Evolutionary conservation across 2,888 invertebrate genomes (phyloP).

Genomic region (Diaprepes abbreviatus): DNA sequence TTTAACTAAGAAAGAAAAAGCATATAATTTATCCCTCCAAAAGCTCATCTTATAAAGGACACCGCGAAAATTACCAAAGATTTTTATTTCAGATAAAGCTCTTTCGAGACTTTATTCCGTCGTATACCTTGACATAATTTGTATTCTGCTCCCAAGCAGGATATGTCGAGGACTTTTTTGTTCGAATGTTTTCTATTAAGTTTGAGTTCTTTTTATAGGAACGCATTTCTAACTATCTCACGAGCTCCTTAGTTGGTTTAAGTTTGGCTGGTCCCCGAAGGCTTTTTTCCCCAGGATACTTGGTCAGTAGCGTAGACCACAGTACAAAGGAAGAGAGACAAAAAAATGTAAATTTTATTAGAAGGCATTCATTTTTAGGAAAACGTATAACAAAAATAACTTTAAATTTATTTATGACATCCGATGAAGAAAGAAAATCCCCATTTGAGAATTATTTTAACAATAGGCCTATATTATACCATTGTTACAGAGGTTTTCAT

Average conservation of each 20-base stretch:
- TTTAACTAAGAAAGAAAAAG: neutral
- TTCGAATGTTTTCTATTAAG: conserved; percentile 60
- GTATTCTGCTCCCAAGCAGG: conserved; percentile 59
- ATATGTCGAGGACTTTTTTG: conserved; percentile 62
- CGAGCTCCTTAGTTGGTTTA: conserved; percentile 58
- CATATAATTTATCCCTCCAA: conserved; percentile 2
- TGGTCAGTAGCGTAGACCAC: neutral
- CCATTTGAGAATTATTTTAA: no score
- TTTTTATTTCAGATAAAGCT: conserved; percentile 43
- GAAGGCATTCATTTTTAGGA: no score
- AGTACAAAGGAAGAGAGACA: no score
- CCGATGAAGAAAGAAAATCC: no score
- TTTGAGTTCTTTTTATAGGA: conserved; percentile 57
- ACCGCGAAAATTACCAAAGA: conserved; percentile 42
- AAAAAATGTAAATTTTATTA: no score
- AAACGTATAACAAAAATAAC: no score
- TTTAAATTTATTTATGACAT: no score
- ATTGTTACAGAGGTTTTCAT: no score
- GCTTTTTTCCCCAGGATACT: conserved; percentile 1
- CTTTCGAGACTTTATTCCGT: conserved; percentile 33
- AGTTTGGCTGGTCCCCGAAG: conserved; percentile 42
- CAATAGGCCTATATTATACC: no score
- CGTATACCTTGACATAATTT: conserved; percentile 51
- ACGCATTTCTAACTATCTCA: conserved; percentile 62
- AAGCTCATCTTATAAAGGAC: conserved; percentile 30